Base-by-base conservation (phyloP, 1,140 invertebrate species). In the Trichogramma pretiosum region DNA sequence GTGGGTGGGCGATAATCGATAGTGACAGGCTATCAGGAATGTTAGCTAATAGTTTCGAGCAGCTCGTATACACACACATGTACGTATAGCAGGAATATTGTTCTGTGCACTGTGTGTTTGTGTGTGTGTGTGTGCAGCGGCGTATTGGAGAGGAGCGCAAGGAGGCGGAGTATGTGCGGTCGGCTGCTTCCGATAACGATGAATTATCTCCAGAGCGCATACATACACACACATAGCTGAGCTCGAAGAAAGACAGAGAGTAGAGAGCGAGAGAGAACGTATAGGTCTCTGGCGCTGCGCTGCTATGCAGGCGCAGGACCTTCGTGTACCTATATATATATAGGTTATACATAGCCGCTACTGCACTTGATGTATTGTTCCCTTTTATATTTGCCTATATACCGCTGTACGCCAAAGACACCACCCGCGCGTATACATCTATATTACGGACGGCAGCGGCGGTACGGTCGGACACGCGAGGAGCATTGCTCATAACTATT, bases 41-140 rank as follows among this genome's bases (percentile, higher is more conserved):
- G 47, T 56, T 53, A 33, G 50, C 48, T 56, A 56, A 56, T 56
- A 50, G 47, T 56, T 55, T 16, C 44, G 22, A 33, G 38, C 42
- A n/a, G n/a, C 44, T 46, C 43, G 53, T 42, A 46, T 36, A 46
- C 37, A 30, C 10, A 18, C 19, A 23, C 28, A 37, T 38, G 35
- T 14, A 28, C n/a, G n/a, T n/a, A n/a, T n/a, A n/a, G n/a, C n/a
- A n/a, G n/a, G n/a, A n/a, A n/a, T n/a, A n/a, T n/a, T n/a, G n/a
- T n/a, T n/a, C n/a, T n/a, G n/a, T n/a, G n/a, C n/a, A n/a, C n/a
- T n/a, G n/a, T n/a, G n/a, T n/a, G n/a, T n/a, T n/a, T n/a, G n/a
- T n/a, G n/a, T n/a, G n/a, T n/a, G n/a, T n/a, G n/a, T n/a, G n/a
- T n/a, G n/a, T n/a, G n/a, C n/a, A n/a, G n/a, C n/a, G 19, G 9